A percentile compares a stretch with the other conserved stretches of the same genome.
Conservation (phyloP, 2,113 vertebrate species). For the Odontophorus gujanensis region DNA sequence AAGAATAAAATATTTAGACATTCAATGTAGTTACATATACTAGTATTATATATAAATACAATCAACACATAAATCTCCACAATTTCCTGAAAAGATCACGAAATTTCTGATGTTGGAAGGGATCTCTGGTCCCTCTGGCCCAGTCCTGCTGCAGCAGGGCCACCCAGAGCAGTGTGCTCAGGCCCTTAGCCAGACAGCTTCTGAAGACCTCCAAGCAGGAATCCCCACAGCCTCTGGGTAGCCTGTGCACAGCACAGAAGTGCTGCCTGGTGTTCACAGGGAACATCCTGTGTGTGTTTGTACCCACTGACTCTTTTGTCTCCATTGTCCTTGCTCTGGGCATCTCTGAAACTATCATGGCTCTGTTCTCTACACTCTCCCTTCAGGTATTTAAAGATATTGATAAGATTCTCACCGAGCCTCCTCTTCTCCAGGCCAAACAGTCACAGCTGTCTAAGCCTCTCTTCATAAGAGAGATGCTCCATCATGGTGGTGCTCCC, state of each 20-base stretch:
- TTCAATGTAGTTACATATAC: no score
- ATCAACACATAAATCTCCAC: not conserved
- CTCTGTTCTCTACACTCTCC: not conserved
- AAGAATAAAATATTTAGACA: not conserved
- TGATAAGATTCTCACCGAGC: not conserved
- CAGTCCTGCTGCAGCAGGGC: not conserved
- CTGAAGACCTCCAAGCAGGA: not conserved
- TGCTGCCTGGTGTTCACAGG: not conserved
- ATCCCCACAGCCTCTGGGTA: not conserved
- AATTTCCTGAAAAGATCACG: not conserved
- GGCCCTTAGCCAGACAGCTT: not conserved
- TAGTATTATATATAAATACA: not conserved
- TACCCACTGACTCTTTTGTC: not conserved
- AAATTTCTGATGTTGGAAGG: not conserved
- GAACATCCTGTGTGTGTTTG: not conserved
- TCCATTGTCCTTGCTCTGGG: not conserved
- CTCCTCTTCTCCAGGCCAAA: not conserved
- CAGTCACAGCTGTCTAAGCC: not conserved
- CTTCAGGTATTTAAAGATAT: not conserved
- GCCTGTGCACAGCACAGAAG: not conserved
- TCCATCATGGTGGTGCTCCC: not conserved
- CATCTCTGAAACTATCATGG: not conserved
- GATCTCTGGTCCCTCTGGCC: no score
- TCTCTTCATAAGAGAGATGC: not conserved
- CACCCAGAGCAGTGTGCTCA: not conserved